Evolutionary conservation across 2,113 vertebrate species (phyloP), one percentile per base, ranked within the genome.

Genomic region (Neogale vison): DNA sequence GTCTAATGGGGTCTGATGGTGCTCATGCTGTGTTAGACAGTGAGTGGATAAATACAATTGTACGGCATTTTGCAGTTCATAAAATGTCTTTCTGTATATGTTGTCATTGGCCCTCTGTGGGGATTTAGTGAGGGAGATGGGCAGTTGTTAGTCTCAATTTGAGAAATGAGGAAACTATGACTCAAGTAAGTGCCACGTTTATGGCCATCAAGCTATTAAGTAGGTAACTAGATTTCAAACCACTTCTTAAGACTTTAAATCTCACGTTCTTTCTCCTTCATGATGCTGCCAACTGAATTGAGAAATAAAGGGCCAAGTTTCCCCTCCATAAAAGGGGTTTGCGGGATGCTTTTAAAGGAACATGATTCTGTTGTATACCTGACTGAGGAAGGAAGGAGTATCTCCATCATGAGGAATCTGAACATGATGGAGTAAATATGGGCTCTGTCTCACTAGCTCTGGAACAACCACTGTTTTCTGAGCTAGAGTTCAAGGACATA

Each of bases 271-370:
- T 90, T 96, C 26, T 4, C 23, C 47, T 55, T 81, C 14, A 7
- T 50, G 61, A 63, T 57, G 76, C 34, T 61, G 61, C 47, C 88
- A 86, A 50, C 24, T 26, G 55, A 47, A 74, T 6, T 67, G 31
- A 52, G 20, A 20, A 50, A 88, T 34, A 71, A 50, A 77, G 13
- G 24, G 36, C 26, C 45, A 55, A 9, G 47, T 77, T 94, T 96
- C 36, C 47, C 36, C 39, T 84, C 24, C 23, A 9, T 29, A 59
- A 81, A 42, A 86, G 50, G n/a, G 12, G 39, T 65, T 96, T 76
- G 93, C 77, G 47, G 23, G 76, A 81, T 91, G 29, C n/a, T 57
- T 94, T 92, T 71, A 93, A 86, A 89, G 71, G 36, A 95, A 89
- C 20, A 4, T 67, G 77, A 72, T 69, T 88, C 69, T 77, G 67